Conservation (phyloP, 1,140 invertebrate species). For the Holcopasites calliopsidis region DNA sequence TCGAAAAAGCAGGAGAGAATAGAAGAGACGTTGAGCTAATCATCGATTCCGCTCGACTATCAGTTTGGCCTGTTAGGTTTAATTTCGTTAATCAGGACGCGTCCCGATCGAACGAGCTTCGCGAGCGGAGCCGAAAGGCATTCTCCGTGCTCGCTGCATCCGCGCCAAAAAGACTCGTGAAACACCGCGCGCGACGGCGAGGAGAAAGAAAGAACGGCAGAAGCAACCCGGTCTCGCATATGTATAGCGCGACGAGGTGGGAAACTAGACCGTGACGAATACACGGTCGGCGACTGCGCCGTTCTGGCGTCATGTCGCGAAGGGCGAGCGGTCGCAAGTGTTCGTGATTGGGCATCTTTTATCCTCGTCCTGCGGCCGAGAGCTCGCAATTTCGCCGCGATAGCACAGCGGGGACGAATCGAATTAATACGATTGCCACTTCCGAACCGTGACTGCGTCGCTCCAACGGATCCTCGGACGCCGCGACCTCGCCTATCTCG, state of each 20-base stretch:
- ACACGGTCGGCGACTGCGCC: constrained; percentile 65
- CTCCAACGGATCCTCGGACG: constrained; percentile 4
- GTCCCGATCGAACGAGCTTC: constrained; percentile 62
- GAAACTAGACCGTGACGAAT: constrained; percentile 74
- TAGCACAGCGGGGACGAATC: constrained; percentile 46
- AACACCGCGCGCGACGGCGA: constrained; percentile 14
- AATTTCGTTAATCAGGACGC: constrained; percentile 65
- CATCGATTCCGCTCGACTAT: constrained; percentile 47
- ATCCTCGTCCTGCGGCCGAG: constrained; percentile 28
- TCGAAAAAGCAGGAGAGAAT: not conserved
- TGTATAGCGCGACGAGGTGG: constrained; percentile 33
- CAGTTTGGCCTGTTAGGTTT: constrained; percentile 54
- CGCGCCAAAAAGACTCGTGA: constrained; percentile 68
- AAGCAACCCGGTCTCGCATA: constrained; percentile 12
- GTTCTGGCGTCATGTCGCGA: constrained; percentile 47
- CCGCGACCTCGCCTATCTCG: not conserved
- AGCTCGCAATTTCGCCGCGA: constrained; percentile 24
- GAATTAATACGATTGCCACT: constrained; percentile 47
- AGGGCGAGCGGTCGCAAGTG: constrained; percentile 48
- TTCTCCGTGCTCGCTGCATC: constrained; percentile 51
- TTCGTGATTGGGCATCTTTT: constrained; percentile 48
- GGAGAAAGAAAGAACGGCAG: not conserved
- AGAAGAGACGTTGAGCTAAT: not conserved
- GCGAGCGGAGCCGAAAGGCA: constrained; percentile 59
- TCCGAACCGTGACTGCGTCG: constrained; percentile 37